phyloP scores from a whole-genome alignment of 2,113 vertebrate species.

The Columba livia region DNA sequence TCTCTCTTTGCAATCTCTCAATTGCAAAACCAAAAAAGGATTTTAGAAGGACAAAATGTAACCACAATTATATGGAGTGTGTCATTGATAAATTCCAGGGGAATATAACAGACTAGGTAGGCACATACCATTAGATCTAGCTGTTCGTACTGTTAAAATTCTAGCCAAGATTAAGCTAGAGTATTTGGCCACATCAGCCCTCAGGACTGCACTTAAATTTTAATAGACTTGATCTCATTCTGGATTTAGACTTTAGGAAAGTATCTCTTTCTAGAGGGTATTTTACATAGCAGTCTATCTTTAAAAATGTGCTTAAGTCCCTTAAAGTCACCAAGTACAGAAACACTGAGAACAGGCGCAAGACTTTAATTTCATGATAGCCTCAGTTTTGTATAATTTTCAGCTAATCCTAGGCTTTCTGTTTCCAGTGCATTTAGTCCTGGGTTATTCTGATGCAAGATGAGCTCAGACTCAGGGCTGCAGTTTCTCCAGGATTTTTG shows the following conservation, averaged over 20 bases:
- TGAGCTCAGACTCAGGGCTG: not conserved
- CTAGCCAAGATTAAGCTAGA: slow-evolving; percentile 21
- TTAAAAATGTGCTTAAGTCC: not conserved
- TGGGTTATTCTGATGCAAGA: not conserved
- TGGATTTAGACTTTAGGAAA: slow-evolving; percentile 10
- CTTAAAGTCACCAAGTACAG: slow-evolving; percentile 12
- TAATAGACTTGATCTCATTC: not conserved
- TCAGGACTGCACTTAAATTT: slow-evolving; percentile 15
- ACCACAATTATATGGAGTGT: slow-evolving; percentile 63
- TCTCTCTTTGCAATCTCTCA: not conserved
- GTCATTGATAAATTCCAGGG: slow-evolving; percentile 63
- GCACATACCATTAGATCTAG: slow-evolving; percentile 48
- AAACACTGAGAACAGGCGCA: not conserved
- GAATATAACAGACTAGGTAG: slow-evolving; percentile 52
- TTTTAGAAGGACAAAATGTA: slow-evolving; percentile 20
- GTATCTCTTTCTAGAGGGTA: not conserved
- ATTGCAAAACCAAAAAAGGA: slow-evolving; percentile 53
- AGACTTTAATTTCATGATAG: slow-evolving; percentile 14
- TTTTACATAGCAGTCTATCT: slow-evolving; percentile 6
- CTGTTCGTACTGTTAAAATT: slow-evolving; percentile 10
- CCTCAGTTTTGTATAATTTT: slow-evolving; percentile 43
- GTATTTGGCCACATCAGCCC: slow-evolving; percentile 5
- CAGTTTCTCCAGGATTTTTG: slow-evolving; percentile 1
- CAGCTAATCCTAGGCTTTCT: slow-evolving; percentile 49
- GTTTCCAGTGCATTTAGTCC: not conserved